phyloP scores from a whole-genome alignment of 2,888 invertebrate species.

The Rhagonycha fulva region DNA sequence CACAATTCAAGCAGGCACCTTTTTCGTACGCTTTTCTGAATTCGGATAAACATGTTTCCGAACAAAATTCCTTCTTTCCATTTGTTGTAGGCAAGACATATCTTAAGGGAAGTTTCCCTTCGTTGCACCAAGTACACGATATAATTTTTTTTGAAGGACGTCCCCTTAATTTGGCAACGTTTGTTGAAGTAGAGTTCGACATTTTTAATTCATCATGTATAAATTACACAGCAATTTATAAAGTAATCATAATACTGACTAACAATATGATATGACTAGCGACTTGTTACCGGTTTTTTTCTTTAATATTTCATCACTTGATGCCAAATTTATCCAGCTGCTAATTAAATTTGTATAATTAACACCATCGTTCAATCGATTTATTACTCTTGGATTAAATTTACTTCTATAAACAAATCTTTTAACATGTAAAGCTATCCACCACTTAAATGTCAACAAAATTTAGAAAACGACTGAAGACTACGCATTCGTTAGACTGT shows the following conservation, averaged over 20 bases:
- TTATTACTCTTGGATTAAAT: neutral
- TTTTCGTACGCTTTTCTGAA: constrained; percentile 87
- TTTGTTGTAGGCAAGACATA: constrained; percentile 86
- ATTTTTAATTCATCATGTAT: constrained; percentile 31
- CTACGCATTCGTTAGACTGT: neutral
- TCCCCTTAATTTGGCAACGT: constrained; percentile 64
- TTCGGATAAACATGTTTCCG: constrained; percentile 85
- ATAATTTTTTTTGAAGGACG: constrained; percentile 77
- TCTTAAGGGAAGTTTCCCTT: constrained; percentile 79
- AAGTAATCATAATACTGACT: neutral
- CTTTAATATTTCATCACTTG: neutral
- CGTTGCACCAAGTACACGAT: constrained; percentile 84
- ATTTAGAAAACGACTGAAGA: neutral
- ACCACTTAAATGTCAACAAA: neutral
- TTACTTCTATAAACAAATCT: neutral
- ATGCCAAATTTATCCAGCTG: neutral
- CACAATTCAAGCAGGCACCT: constrained; percentile 86
- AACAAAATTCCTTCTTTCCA: constrained; percentile 91
- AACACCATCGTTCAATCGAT: neutral
- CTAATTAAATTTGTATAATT: neutral
- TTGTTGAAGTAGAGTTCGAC: constrained; percentile 45
- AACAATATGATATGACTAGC: neutral
- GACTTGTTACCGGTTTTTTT: neutral
- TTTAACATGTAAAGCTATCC: neutral
- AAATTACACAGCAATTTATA: neutral